phyloP scores from a whole-genome alignment of 2,797 vertebrate species.

The Sylvilagus floridanus region DNA sequence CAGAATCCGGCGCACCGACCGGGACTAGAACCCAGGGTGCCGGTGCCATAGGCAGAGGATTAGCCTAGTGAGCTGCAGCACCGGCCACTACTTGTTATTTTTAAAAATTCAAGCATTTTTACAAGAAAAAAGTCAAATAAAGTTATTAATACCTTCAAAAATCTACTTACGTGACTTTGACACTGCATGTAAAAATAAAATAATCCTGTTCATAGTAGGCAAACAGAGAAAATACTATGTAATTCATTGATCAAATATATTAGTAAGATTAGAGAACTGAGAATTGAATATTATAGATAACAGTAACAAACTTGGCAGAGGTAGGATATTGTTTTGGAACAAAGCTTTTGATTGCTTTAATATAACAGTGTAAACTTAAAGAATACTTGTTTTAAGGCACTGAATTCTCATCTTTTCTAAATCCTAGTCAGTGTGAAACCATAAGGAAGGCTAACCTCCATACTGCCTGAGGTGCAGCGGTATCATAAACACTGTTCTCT shows the following conservation, averaged over 20 bases:
- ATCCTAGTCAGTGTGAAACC: background rate
- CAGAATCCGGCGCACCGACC: too few species aligned
- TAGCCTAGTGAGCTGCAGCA: too few species aligned
- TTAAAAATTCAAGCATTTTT: background rate
- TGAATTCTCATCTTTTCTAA: conserved; percentile 36
- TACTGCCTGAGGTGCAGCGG: background rate
- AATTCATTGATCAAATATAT: background rate
- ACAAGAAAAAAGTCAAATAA: background rate
- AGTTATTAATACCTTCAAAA: conserved; percentile 45
- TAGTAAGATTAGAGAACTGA: background rate
- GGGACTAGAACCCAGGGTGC: too few species aligned
- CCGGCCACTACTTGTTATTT: background rate
- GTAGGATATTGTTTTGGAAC: background rate
- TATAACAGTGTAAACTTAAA: background rate
- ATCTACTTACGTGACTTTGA: conserved; percentile 19
- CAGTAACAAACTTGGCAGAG: background rate
- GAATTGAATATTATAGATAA: background rate
- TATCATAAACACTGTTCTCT: background rate
- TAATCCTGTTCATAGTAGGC: background rate
- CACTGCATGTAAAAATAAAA: background rate
- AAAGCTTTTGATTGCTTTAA: background rate
- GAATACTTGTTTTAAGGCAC: background rate
- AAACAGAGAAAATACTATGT: background rate
- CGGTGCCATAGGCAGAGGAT: too few species aligned
- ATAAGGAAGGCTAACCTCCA: background rate